Base-by-base conservation (phyloP, 2,888 invertebrate species). In the Unio pictorum region DNA sequence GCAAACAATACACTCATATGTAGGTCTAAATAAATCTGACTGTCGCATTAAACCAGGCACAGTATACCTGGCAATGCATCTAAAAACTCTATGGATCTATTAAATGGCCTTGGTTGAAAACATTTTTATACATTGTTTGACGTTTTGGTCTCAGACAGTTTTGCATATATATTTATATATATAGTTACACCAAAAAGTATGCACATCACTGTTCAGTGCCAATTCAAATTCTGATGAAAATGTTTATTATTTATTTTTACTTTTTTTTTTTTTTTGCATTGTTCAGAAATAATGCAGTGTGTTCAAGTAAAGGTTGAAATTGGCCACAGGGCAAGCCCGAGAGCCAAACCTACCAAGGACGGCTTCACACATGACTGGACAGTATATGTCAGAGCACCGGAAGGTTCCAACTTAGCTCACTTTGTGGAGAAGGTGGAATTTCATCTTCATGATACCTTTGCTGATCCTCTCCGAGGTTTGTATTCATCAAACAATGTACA, bases 361-460 rank as follows among this genome's bases (percentile, higher is more conserved):
- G 97, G 96, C 64, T 97, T 95, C 89, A 98, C 98, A 81, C 98
- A 98, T 91, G 98, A 98, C 90, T 98, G 98, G 98, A 95, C 96
- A 90, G 94, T 98, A 67, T 98, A 95, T 91, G 96, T 98, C 30
- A 93, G 95, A 86, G 97, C 97, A 68, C 93, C 93, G 80, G 96
- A 97, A 87, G 94, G 94, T 82, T 94, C 94, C 79, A 95, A 95
- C 87, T 95, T 98, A 84, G 94, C 95, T 86, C 93, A 95, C 89
- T 98, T 95, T 92, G 94, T 98, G 69, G 97, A 98, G 74, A 97
- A 95, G 93, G 92, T 93, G 65, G 95, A 97, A 34, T 98, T 98
- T 89, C 92, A 94, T 87, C 92, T 98, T 67, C 98, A 98, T 87
- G 94, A 95, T 76, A 96, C 97, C 64, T 98, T 98, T 91, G 94